Base-by-base conservation (phyloP, 1,140 invertebrate genomes). In the Drosophila triauraria region DNA sequence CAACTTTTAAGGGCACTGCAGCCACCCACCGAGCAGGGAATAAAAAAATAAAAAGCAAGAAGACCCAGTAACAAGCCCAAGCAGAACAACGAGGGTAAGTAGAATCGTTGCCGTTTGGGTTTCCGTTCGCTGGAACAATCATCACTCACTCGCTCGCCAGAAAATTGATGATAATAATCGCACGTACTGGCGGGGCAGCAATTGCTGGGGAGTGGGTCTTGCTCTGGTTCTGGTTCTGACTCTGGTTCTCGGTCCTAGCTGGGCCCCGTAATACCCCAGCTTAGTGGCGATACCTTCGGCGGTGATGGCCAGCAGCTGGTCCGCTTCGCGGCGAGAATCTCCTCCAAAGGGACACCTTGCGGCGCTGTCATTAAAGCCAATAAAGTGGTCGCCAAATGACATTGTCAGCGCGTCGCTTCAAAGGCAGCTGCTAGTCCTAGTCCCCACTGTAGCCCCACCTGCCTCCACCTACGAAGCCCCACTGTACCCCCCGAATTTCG, bases 111-210 rank as follows among this genome's bases (percentile, higher is more conserved):
- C 35, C 60, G 51, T 56, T 56, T 56, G 43, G 47, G 82, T 79
- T 82, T 82, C 75, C 70, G 69, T 76, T 87, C 68, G 47, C 67
- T 62, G 61, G 65, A 65, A 84, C 72, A 78, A 87, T 87, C 84
- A 87, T 87, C 84, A 87, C 80, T 87, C 84, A 87, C 80, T 80
- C 78, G 74, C 68, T 80, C 70, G 81, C 47, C 85, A 81, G 59
- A 88, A 88, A 88, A 88, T 88, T 88, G 85, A 90, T 88, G 84
- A 90, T 88, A 88, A 88, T 88, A 88, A 88, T 88, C 84, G 84
- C 84, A 90, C 80, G 83, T 86, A 79, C 80, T 58, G 71, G 50
- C 54, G 78, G 40, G 56, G 57, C 51, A 48, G 48, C 77, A 80
- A 75, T 74, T 76, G 71, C 17, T 42, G 38, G 20, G 67, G 51